Evolutionary conservation across 1,140 invertebrate genomes (phyloP), one percentile per base, ranked within the genome.

Genomic region (Lycorma delicatula): DNA sequence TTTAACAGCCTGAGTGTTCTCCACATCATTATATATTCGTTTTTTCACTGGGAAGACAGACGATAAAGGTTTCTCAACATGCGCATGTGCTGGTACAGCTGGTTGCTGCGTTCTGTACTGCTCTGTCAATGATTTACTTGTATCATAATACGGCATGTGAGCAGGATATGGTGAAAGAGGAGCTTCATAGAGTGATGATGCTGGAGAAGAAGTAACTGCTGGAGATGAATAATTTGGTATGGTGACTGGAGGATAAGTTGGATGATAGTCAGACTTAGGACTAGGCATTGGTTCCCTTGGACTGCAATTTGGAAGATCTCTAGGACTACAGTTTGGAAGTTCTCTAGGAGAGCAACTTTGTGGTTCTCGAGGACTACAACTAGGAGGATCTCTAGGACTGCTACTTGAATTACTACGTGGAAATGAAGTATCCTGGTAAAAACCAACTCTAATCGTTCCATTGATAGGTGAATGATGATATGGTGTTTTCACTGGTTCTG

Each of bases 371-470:
- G 67, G 67, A 20, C 66, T 66, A 41, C 64, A 67, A 44, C 62
- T 66, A 4, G 56, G 49, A 29, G 56, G 60, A 28, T 68, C 66
- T 54, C 66, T 48, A 7, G 67, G 67, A 55, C 66, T 67, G 65
- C 81, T 83, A 62, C 81, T 83, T 1, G 84, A 83, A 62, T 82
- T 84, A 61, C 81, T 83, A 71, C 83, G 83, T 1, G 81, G 80
- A 47, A 81, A 82, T 26, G 60, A 64, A 1, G 83, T 87, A 60
- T 87, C 85, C 71, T 88, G 85, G 69, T 88, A 88, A 66, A 88
- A 88, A 2, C 85, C 85, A 31, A 85, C 85, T 58, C 84, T 78
- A 2, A 87, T 82, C 18, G 84, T 80, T 1, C 83, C 84, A 69
- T 85, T 85, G 18, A 84, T 75, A 5, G 83, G 81, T 25, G 74